These are phyloP conservation scores for Plecotus auritus DNA, from an alignment of 2,113 vertebrate genomes.

Conservation along the genomic window DNA sequence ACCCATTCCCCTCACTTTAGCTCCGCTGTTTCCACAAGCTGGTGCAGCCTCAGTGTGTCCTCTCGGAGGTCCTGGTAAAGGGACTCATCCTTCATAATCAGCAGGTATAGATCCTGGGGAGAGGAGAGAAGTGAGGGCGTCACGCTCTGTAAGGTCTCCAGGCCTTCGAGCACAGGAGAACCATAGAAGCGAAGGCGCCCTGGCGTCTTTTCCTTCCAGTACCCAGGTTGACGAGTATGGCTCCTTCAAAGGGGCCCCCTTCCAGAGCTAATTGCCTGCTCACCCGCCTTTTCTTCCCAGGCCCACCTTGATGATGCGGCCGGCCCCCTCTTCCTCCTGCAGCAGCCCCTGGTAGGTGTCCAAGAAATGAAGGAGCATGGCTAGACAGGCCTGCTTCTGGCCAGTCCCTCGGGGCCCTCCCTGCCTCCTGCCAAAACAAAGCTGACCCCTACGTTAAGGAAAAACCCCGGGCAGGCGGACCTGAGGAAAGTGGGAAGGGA, in stretches of 20 bases:
- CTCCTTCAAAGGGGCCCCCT: background rate
- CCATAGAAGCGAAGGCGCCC: background rate
- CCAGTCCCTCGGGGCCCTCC: conserved; percentile 77
- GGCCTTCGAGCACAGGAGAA: background rate
- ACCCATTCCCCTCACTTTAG: conserved; percentile 78
- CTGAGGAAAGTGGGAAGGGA: background rate
- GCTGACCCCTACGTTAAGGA: conserved; percentile 79
- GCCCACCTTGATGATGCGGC: conserved; percentile 91
- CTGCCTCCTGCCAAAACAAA: conserved; percentile 76
- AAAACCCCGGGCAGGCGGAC: conserved; percentile 34
- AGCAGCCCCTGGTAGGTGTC: conserved; percentile 94
- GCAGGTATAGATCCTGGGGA: conserved; percentile 89
- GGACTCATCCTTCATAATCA: conserved; percentile 90
- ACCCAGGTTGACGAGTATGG: background rate
- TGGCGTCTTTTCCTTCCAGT: background rate
- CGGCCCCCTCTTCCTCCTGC: conserved; percentile 92
- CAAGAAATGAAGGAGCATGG: conserved; percentile 91
- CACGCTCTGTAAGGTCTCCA: background rate
- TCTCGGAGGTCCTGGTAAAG: conserved; percentile 91
- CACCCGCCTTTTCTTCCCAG: background rate
- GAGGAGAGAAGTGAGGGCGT: background rate
- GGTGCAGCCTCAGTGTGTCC: conserved; percentile 91
- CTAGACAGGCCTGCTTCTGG: conserved; percentile 91
- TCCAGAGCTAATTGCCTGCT: background rate
- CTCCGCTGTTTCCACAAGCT: conserved; percentile 85